Evolutionary conservation across 2,797 vertebrate species (phyloP).

Genomic region (Bradypodion pumilum): DNA sequence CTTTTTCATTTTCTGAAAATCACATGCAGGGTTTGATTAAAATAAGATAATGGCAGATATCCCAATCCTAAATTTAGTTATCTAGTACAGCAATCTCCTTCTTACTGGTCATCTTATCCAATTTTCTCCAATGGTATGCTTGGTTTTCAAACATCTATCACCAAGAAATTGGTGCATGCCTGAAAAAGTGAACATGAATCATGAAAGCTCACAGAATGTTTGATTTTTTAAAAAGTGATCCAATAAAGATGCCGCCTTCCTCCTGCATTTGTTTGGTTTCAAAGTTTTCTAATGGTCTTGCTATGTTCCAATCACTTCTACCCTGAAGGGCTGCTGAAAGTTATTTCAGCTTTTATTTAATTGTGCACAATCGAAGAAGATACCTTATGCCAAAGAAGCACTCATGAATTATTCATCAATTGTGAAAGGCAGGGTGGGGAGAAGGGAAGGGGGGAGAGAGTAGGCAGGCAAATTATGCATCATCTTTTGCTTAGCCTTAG

Average conservation of each 20-base stretch:
- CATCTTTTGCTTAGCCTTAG: conserved; percentile 9
- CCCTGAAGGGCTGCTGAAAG: not conserved
- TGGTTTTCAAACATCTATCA: too few species aligned
- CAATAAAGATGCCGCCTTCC: too few species aligned
- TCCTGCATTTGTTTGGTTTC: too few species aligned
- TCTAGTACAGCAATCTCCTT: not conserved
- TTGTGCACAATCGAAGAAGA: not conserved
- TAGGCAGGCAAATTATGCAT: not conserved
- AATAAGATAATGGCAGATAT: not conserved
- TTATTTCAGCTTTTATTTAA: conserved; percentile 7
- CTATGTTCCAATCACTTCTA: not conserved
- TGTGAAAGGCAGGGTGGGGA: not conserved
- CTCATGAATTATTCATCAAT: conserved; percentile 21
- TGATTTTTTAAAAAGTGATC: too few species aligned
- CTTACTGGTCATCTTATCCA: not conserved
- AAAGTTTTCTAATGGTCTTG: not conserved
- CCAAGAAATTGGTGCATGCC: too few species aligned
- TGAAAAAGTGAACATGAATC: too few species aligned
- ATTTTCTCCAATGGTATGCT: not conserved
- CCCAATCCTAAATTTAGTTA: not conserved
- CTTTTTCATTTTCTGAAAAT: not conserved
- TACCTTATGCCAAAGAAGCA: not conserved
- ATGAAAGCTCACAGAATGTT: too few species aligned
- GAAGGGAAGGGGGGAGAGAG: not conserved
- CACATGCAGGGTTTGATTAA: not conserved